phyloP scores from a whole-genome alignment of 2,888 invertebrate species.

The Drosophila fungiperda region DNA sequence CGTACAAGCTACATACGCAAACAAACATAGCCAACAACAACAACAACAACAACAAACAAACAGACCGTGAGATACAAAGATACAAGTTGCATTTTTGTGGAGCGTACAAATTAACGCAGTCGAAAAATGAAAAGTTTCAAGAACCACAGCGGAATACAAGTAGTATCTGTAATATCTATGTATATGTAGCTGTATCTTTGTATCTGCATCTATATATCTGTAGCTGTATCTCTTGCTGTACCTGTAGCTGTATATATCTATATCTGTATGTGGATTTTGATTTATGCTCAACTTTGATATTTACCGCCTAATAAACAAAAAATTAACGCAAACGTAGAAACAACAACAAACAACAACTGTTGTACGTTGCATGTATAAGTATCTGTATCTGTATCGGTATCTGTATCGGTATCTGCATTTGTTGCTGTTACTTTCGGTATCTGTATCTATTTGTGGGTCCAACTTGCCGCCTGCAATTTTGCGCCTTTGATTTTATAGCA shows the following conservation, averaged over 20 bases:
- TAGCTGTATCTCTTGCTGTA: conserved; percentile 21
- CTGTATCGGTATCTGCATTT: conserved; percentile 37
- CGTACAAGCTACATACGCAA: conserved; percentile 58
- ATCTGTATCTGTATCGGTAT: conserved; percentile 29
- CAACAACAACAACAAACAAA: conserved; percentile 66
- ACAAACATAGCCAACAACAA: conserved; percentile 27
- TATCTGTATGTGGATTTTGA: conserved; percentile 61
- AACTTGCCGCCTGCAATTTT: conserved; percentile 48
- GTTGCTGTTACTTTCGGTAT: conserved; percentile 55
- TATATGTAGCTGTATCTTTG: conserved; percentile 15
- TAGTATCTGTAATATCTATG: conserved; percentile 12
- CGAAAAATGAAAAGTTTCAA: conserved; percentile 61
- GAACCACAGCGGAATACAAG: conserved; percentile 26
- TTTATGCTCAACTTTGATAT: conserved; percentile 80
- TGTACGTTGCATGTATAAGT: conserved; percentile 14
- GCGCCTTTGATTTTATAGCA: conserved; percentile 60
- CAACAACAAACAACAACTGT: conserved; percentile 26
- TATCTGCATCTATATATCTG: conserved; percentile 10
- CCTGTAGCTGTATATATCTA: conserved; percentile 10
- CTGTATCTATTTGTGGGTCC: conserved; percentile 51
- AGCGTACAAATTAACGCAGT: conserved; percentile 73
- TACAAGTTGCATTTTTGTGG: conserved; percentile 75
- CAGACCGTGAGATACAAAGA: conserved; percentile 74
- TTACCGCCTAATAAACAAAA: conserved; percentile 81
- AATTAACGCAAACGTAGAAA: conserved; percentile 72